These are phyloP conservation scores for Mastomys coucha DNA, from an alignment of 2,113 vertebrate species.

Conservation along the genomic window DNA sequence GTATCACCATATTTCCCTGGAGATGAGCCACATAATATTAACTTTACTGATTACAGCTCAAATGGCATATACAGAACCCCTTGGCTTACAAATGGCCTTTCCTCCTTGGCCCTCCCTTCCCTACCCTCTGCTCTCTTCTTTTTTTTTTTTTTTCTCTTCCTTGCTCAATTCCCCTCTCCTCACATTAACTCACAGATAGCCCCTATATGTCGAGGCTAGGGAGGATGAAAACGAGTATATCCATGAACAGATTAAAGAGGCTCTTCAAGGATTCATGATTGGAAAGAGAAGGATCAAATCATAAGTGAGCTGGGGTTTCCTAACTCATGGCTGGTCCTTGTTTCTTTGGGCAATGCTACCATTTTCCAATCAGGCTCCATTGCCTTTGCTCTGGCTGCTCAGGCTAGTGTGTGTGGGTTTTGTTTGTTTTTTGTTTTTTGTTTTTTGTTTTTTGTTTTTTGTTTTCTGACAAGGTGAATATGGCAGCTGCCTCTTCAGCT, in stretches of 20 bases:
- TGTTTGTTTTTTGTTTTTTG: neutral
- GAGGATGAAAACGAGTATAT: neutral
- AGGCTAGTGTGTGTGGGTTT: neutral
- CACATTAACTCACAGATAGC: neutral
- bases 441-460: neutral
- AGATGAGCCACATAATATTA: neutral
- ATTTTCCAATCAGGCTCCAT: fast-evolving
- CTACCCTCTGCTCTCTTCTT: too few species aligned
- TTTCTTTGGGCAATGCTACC: neutral
- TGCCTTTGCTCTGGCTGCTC: neutral
- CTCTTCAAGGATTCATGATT: neutral
- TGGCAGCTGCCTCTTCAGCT: slow-evolving; percentile 50
- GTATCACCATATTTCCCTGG: neutral
- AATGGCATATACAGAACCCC: neutral
- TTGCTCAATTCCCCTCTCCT: neutral
- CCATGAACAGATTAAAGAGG: neutral
- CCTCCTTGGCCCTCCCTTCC: too few species aligned
- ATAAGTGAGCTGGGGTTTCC: neutral
- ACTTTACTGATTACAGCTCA: neutral
- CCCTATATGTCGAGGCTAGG: neutral
- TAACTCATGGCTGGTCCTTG: neutral
- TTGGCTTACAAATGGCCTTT: neutral
- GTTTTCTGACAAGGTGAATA: neutral
- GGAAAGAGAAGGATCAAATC: neutral
- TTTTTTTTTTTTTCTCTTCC: too few species aligned